phyloP scores from a whole-genome alignment of 2,113 vertebrate species.

The Empidonax traillii region DNA sequence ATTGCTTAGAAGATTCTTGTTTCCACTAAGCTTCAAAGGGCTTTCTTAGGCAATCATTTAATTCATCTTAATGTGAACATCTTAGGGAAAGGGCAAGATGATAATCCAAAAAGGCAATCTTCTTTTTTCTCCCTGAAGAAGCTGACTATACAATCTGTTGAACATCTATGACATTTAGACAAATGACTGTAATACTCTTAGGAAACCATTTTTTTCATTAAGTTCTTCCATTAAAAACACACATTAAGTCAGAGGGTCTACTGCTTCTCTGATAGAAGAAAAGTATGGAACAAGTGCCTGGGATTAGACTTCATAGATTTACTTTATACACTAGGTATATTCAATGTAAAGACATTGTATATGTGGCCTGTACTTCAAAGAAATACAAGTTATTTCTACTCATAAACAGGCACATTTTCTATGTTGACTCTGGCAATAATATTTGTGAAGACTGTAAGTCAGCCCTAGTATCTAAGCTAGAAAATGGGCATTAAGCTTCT shows the following conservation, averaged over 20 bases:
- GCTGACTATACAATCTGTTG: slow-evolving; percentile 8
- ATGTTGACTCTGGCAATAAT: background rate
- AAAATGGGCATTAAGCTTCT: background rate
- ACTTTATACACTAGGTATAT: background rate
- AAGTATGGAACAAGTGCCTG: background rate
- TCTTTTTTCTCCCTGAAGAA: slow-evolving; percentile 12
- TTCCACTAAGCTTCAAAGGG: background rate
- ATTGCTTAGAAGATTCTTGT: background rate
- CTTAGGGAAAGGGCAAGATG: slow-evolving; percentile 1
- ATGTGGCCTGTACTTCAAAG: background rate
- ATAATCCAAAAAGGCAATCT: slow-evolving; percentile 28
- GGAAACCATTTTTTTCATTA: background rate
- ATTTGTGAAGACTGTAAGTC: background rate
- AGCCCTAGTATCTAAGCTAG: background rate
- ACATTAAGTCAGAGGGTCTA: background rate
- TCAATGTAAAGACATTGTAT: background rate
- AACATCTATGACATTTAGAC: slow-evolving; percentile 43
- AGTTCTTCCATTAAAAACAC: background rate
- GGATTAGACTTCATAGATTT: background rate
- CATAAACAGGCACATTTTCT: background rate
- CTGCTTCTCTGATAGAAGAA: background rate
- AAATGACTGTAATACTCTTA: slow-evolving; percentile 32
- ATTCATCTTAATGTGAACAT: slow-evolving; percentile 14
- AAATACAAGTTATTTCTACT: background rate
- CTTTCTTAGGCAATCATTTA: background rate